Conservation (phyloP, 35 echinoderm and acorn worm genomes). For the Diadema setosum region DNA sequence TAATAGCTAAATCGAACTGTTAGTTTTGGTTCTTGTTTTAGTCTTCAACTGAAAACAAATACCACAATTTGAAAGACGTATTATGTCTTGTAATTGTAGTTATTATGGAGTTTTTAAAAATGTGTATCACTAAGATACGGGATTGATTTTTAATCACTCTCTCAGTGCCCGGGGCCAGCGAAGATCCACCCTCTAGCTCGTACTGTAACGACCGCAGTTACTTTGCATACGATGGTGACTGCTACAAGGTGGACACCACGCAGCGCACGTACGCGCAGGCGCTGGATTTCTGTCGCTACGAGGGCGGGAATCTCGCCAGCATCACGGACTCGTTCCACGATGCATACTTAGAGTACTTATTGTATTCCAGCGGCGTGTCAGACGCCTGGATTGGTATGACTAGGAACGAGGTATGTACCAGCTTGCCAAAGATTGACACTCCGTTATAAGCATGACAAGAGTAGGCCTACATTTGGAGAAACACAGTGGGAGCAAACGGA, state of each 20-base stretch:
- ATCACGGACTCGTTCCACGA: constrained; percentile 19
- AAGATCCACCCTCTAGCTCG: background rate
- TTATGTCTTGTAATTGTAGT: too few species aligned
- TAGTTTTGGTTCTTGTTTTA: too few species aligned
- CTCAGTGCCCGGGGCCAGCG: background rate
- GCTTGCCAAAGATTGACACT: background rate
- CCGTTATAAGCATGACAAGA: background rate
- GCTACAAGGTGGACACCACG: constrained; percentile 27
- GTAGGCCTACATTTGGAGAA: background rate
- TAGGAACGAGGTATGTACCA: background rate
- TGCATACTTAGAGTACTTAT: constrained; percentile 26
- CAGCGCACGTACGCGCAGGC: background rate
- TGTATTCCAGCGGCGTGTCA: constrained; percentile 1
- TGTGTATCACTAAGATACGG: too few species aligned
- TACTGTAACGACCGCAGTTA: background rate
- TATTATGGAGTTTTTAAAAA: too few species aligned
- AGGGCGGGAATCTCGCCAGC: constrained; percentile 26
- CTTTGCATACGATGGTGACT: background rate
- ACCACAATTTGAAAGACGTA: too few species aligned
- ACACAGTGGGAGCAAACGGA: background rate
- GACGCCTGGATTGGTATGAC: constrained; percentile 43
- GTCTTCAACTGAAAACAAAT: too few species aligned
- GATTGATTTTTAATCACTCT: background rate
- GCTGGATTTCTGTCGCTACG: background rate
- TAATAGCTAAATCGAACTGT: too few species aligned